A percentile compares a stretch with the other conserved stretches of the same genome.
phyloP scores from a whole-genome alignment of 2,113 vertebrate species.

The Gopherus flavomarginatus region DNA sequence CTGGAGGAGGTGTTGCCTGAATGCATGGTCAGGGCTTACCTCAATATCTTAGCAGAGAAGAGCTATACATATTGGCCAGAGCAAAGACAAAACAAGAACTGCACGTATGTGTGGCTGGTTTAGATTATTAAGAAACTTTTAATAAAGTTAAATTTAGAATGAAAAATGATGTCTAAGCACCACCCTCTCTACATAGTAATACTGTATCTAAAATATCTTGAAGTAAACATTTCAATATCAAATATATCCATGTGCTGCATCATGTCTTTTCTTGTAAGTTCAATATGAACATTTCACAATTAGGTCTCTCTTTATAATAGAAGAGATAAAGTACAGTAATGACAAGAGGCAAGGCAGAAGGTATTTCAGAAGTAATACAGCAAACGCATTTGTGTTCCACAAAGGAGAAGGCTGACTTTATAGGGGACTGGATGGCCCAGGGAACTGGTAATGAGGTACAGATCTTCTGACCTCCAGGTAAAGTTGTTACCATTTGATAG shows the following conservation, averaged over 20 bases:
- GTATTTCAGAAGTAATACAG: neutral
- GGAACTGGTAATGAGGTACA: neutral
- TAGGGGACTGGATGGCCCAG: neutral
- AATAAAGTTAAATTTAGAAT: neutral
- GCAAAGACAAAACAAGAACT: neutral
- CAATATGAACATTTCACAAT: neutral
- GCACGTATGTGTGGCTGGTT: rapidly evolving
- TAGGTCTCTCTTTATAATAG: neutral
- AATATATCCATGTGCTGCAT: neutral
- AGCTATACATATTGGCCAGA: neutral
- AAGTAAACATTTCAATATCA: neutral
- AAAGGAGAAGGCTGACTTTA: neutral
- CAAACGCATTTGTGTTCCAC: neutral
- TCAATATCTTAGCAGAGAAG: rapidly evolving
- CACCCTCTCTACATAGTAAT: neutral
- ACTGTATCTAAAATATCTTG: neutral
- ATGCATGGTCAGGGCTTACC: neutral
- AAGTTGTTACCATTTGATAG: neutral
- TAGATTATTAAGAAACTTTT: neutral
- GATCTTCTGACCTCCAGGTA: neutral
- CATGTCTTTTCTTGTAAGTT: neutral
- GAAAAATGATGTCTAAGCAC: neutral
- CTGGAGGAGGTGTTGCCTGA: neutral
- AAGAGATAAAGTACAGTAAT: neutral
- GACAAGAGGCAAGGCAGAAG: neutral